Evolutionary conservation across 2,888 invertebrate species (phyloP).

Genomic region (Drosophila merina): DNA sequence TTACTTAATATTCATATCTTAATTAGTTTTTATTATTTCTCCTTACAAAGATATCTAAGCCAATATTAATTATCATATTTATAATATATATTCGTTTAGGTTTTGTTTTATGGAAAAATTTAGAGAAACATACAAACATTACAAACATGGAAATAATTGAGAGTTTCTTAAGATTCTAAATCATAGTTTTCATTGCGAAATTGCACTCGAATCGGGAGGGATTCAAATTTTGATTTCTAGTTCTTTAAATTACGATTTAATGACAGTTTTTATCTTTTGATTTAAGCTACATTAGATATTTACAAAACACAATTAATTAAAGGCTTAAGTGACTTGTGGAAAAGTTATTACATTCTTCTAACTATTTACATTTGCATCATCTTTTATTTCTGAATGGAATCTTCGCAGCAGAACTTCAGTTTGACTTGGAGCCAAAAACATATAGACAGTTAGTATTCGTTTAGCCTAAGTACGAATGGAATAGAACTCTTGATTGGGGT

Average conservation of each 20-base stretch:
- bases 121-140: slow-evolving; percentile 75
- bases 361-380: slow-evolving; percentile 59
- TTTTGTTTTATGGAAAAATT: slow-evolving; percentile 48
- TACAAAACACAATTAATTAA: slow-evolving; percentile 54
- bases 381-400: slow-evolving; percentile 35
- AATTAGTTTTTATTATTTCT: slow-evolving; percentile 48
- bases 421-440: slow-evolving; percentile 62
- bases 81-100: slow-evolving; percentile 58
- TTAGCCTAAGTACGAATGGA: slow-evolving; percentile 25
- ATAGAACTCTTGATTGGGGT: slow-evolving; percentile 37
- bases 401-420: slow-evolving; percentile 23
- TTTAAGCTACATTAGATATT: slow-evolving; percentile 50
- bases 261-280: slow-evolving; percentile 30
- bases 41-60: slow-evolving; percentile 43
- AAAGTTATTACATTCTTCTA: slow-evolving; percentile 59
- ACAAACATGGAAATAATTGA: slow-evolving; percentile 69
- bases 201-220: slow-evolving; percentile 66
- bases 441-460: slow-evolving; percentile 22
- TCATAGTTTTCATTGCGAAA: slow-evolving; percentile 56
- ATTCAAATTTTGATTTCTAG: slow-evolving; percentile 58
- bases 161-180: slow-evolving; percentile 38
- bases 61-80: slow-evolving; percentile 53
- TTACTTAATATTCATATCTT: slow-evolving; percentile 36
- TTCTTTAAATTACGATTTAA: slow-evolving; percentile 44
- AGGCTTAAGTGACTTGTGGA: slow-evolving; percentile 29